Evolutionary conservation across 2,797 vertebrate species (phyloP).

Genomic region (Diceros bicornis): DNA sequence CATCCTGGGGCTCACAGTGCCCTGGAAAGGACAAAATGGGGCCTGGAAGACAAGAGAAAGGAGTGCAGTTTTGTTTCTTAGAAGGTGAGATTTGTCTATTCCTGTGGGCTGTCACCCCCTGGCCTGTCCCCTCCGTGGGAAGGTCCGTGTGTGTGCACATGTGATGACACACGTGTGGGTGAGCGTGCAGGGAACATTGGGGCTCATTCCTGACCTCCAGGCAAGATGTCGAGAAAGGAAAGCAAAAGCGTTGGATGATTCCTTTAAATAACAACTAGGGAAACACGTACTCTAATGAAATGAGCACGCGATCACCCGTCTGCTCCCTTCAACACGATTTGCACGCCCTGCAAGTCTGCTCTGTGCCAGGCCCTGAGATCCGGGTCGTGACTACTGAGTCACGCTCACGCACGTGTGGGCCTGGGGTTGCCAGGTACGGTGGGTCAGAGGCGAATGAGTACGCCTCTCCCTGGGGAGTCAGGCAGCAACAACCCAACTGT

Average conservation of each 20-base stretch:
- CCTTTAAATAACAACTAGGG: not conserved
- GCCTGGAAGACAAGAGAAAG: not conserved
- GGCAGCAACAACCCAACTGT: not conserved
- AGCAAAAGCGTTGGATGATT: not conserved
- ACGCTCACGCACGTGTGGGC: rapidly evolving
- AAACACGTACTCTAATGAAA: not conserved
- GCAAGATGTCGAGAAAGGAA: not conserved
- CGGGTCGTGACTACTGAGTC: not conserved
- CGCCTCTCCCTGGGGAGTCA: not conserved
- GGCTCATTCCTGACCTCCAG: not conserved
- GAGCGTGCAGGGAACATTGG: not conserved
- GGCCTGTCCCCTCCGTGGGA: not conserved
- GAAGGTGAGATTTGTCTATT: not conserved
- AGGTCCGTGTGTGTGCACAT: too few species aligned
- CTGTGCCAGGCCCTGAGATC: not conserved
- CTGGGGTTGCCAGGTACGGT: not conserved
- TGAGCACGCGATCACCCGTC: not conserved
- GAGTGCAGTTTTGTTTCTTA: not conserved
- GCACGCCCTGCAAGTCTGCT: not conserved
- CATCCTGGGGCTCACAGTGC: not conserved
- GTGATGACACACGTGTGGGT: not conserved
- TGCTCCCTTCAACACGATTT: not conserved
- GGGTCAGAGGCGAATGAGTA: not conserved
- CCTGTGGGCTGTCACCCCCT: not conserved
- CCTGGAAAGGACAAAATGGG: not conserved